These are phyloP conservation scores for Acipenser transmontanus DNA, from an alignment of 2,797 vertebrate species.

Conservation along the genomic window DNA sequence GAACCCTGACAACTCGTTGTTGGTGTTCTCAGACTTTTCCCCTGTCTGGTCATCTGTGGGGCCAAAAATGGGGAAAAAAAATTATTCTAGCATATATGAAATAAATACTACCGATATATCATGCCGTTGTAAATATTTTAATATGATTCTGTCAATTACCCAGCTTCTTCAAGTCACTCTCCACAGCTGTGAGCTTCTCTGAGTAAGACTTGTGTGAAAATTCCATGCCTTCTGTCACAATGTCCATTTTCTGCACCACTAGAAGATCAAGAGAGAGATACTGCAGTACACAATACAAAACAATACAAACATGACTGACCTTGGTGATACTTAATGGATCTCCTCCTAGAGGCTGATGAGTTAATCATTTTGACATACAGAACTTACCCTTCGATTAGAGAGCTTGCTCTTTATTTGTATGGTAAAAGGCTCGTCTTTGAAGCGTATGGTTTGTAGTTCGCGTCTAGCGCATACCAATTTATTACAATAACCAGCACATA, in stretches of 20 bases:
- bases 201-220: conserved; percentile 68
- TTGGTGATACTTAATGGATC: too few species aligned
- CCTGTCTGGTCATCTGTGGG: conserved; percentile 77
- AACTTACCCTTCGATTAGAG: too few species aligned
- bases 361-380: too few species aligned
- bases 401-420: too few species aligned
- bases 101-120: not conserved
- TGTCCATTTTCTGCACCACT: conserved; percentile 96
- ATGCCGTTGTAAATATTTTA: not conserved
- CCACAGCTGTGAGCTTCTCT: conserved; percentile 82
- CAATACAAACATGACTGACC: too few species aligned
- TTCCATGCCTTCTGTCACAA: conserved; percentile 82
- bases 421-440: too few species aligned
- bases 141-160: conserved; percentile 54
- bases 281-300: too few species aligned
- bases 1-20: conserved; percentile 83
- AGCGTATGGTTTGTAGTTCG: too few species aligned
- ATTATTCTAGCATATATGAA: not conserved
- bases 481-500: too few species aligned
- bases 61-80: conserved; percentile 11
- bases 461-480: too few species aligned
- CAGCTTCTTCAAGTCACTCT: conserved; percentile 82
- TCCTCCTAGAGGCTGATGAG: too few species aligned
- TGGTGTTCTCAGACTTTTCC: conserved; percentile 80
- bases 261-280: conserved; percentile 31